phyloP scores from a whole-genome alignment of 2,113 vertebrate species.

The Boulengeromyrus knoepffleri region DNA sequence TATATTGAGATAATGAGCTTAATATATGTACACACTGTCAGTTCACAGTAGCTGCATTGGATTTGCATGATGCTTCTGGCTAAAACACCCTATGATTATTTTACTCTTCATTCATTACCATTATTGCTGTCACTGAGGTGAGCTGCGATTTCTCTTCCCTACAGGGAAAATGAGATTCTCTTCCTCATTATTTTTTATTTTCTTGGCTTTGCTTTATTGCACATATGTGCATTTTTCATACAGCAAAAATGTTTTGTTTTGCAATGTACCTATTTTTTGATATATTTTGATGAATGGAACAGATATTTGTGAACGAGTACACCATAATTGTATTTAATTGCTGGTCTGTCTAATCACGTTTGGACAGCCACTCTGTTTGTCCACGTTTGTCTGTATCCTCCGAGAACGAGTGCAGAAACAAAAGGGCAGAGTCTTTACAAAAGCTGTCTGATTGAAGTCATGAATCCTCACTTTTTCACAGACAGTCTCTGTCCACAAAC shows the following conservation, averaged over 20 bases:
- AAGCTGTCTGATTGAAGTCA: not conserved
- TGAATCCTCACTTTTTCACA: not conserved
- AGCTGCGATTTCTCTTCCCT: not conserved
- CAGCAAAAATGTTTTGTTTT: not conserved
- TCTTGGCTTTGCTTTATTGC: not conserved
- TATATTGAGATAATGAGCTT: not conserved
- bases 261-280: not conserved
- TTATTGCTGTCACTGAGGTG: not conserved
- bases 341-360: not conserved
- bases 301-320: not conserved
- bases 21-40: not conserved
- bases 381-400: not conserved
- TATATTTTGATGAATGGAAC: slow-evolving; percentile 7
- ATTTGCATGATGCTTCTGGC: slow-evolving; percentile 2
- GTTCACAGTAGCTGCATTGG: not conserved
- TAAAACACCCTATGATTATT: not conserved
- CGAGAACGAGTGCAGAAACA: not conserved
- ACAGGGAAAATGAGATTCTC: not conserved
- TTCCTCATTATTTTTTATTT: not conserved
- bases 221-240: not conserved
- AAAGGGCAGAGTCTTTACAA: not conserved
- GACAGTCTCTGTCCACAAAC: not conserved
- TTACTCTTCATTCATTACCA: not conserved
- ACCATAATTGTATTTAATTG: not conserved
- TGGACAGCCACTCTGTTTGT: not conserved